phyloP scores from a whole-genome alignment of 2,797 vertebrate genomes.

The Poecilia picta region DNA sequence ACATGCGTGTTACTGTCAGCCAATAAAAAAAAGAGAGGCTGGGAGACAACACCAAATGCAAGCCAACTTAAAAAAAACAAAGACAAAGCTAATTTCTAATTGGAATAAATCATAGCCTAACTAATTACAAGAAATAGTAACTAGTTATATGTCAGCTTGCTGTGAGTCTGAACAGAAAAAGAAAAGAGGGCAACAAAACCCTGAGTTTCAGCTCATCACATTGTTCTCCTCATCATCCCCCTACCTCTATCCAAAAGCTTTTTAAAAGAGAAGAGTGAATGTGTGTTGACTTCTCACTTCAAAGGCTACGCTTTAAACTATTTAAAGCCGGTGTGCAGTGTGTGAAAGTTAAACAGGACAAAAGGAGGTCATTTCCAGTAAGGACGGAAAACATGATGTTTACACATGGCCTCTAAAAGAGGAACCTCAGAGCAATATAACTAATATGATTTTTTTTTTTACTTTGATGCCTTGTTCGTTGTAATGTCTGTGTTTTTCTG shows the following conservation, averaged over 20 bases:
- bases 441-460: not conserved
- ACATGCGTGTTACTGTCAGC: no score
- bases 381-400: not conserved
- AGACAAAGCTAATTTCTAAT: no score
- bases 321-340: not conserved
- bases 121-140: no score
- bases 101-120: no score
- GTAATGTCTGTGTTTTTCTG: not conserved
- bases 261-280: not conserved
- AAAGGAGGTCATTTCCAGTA: not conserved
- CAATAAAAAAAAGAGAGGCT: not conserved
- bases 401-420: not conserved
- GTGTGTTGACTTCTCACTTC: conserved; percentile 4
- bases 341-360: not conserved
- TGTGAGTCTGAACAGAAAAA: not conserved
- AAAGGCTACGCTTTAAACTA: conserved; percentile 5
- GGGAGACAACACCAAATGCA: not conserved
- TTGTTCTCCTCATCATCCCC: not conserved
- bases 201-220: not conserved
- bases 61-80: not conserved
- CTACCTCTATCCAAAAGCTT: not conserved
- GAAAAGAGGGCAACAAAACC: not conserved
- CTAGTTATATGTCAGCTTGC: no score
- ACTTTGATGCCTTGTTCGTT: not conserved
- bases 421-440: not conserved